phyloP scores from a whole-genome alignment of 1,140 invertebrate genomes.

The Trypoxylus dichotomus region DNA sequence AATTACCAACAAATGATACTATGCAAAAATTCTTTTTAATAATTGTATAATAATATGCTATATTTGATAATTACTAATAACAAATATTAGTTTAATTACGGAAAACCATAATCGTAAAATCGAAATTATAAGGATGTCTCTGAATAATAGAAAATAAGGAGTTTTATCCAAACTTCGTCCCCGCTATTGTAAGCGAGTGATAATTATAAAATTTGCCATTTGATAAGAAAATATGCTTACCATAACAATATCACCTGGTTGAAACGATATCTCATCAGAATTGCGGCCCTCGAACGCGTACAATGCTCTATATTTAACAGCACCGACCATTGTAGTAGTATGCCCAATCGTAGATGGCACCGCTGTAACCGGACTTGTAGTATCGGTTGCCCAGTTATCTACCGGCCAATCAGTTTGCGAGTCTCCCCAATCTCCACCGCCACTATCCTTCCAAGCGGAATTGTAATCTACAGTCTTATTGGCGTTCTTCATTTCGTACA shows the following conservation, averaged over 20 bases:
- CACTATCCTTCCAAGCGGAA: conserved; percentile 47
- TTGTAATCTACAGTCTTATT: conserved; percentile 50
- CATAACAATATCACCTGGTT: conserved; percentile 91
- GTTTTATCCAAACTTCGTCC: too few species aligned
- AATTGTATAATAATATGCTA: too few species aligned
- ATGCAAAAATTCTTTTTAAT: too few species aligned
- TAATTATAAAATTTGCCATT: too few species aligned
- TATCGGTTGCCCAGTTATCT: conserved; percentile 52
- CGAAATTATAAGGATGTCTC: too few species aligned
- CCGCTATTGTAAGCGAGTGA: too few species aligned
- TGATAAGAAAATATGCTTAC: conserved; percentile 55
- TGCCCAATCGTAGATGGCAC: conserved; percentile 44
- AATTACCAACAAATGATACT: too few species aligned
- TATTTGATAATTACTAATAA: too few species aligned
- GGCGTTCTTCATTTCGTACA: conserved; percentile 60
- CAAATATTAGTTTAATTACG: too few species aligned
- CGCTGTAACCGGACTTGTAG: conserved; percentile 33
- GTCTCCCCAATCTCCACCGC: conserved; percentile 52
- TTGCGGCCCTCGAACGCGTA: conserved; percentile 94
- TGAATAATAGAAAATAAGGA: too few species aligned
- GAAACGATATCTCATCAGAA: conserved; percentile 90
- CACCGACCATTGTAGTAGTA: conserved; percentile 53
- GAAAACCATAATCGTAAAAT: too few species aligned
- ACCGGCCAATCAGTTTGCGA: conserved; percentile 55
- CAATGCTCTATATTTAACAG: conserved; percentile 81